Evolutionary conservation across 2,113 vertebrate genomes (phyloP), one percentile per base, ranked within the genome.

Genomic region (Python bivittatus): DNA sequence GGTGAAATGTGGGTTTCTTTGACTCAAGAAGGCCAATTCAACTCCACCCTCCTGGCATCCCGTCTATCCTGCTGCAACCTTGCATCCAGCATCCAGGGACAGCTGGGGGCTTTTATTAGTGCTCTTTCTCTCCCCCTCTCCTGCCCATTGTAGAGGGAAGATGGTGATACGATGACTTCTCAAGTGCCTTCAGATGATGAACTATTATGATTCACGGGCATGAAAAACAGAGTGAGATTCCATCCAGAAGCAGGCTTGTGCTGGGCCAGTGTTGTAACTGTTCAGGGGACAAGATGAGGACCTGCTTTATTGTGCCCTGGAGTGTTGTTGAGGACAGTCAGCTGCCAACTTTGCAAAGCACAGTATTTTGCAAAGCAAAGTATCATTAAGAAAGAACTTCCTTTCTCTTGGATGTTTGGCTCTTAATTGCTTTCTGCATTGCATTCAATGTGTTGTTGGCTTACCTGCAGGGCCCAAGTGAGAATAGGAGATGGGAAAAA

Each of bases 111-210:
- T 9, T 29, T 29, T 6, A 22, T 22, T 11, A 29, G 29, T 15
- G n/a, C 48, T 15, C 38, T 38, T n/a, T 4, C 60, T 8, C 64
- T 10, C 48, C 23, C 12, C 52, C 3, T 9, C 8, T 8, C 61
- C 38, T 27, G 0, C 87, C 84, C 1, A 93, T 12, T 38, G 42
- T 23, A 6, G 33, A 38, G 52, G 95, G 94, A 94, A 94, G 96
- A 92, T 93, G 93, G 88, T 91, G 92, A 91, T 93, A 92, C 89
- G 93, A 93, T 89, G 95, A 91, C 94, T 95, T 89, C 89, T 33
- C 0, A 0, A 61, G 92, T 79, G 3, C 0, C 48, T 91, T 96
- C 1, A 0, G 60, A 92, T 97, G 96, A 95, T 1, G 61, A 96
- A 93, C 96, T 1, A 0, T 90, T 92, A 20, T 72, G 68, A 72